Conservation (phyloP, 1,140 invertebrate genomes). For the Semibalanus balanoides region DNA sequence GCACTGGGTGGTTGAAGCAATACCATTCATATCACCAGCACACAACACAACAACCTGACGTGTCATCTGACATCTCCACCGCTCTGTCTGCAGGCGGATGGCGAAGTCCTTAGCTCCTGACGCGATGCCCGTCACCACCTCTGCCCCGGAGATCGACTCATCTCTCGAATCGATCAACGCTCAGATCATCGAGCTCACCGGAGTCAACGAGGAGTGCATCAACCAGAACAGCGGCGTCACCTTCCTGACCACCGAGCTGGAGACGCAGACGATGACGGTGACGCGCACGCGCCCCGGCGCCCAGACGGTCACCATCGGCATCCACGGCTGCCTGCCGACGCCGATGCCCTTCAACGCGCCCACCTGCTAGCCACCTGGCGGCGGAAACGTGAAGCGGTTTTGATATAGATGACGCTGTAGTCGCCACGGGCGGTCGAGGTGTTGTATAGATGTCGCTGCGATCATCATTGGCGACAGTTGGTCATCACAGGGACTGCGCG, state of each 20-base stretch:
- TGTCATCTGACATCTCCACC: no score
- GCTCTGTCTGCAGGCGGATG: not conserved
- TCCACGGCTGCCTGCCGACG: not conserved
- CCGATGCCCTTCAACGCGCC: slow-evolving; percentile 4
- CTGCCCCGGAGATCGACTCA: not conserved
- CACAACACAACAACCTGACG: no score
- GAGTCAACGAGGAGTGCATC: not conserved
- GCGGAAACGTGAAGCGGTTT: not conserved
- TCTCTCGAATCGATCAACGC: not conserved
- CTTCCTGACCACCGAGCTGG: not conserved
- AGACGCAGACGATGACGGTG: not conserved
- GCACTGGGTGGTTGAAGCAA: no score
- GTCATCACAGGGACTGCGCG: no score
- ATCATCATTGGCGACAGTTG: no score
- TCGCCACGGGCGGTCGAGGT: no score
- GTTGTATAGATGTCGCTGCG: no score
- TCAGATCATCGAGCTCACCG: not conserved
- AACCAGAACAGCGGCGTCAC: not conserved
- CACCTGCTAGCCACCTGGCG: not conserved
- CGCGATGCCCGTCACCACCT: no score
- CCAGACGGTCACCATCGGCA: not conserved
- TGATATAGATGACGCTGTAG: not conserved
- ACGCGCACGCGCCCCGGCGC: not conserved
- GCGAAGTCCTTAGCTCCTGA: not conserved
- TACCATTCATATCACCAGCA: no score